Percentiles rank a stretch among this genome's conserved stretches.
Conservation (phyloP, 1,140 invertebrate genomes). For the Meteorus sp. region DNA sequence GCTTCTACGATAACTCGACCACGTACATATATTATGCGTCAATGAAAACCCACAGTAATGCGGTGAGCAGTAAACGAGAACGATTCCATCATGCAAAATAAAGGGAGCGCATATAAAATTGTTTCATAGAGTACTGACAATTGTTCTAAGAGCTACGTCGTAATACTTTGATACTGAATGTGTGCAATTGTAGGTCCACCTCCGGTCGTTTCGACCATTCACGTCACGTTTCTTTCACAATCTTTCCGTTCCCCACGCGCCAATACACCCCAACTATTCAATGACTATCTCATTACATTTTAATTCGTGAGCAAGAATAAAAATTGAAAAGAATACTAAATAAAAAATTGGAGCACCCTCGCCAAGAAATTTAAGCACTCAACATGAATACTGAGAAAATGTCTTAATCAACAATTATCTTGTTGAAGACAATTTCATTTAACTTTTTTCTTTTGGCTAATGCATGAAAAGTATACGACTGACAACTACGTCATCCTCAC, state of each 20-base stretch:
- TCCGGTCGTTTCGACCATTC: slow-evolving; percentile 27
- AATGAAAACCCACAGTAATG: slow-evolving; percentile 1
- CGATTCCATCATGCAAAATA: slow-evolving; percentile 1
- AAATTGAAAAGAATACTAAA: no score
- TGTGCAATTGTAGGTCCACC: slow-evolving; percentile 34
- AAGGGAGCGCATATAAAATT: no score
- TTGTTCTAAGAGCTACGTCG: slow-evolving; percentile 26
- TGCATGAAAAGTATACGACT: no score
- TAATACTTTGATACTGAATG: slow-evolving; percentile 23
- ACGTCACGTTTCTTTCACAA: slow-evolving; percentile 26
- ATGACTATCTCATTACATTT: neutral
- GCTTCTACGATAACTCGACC: neutral
- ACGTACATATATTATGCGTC: neutral
- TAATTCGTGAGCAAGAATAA: no score
- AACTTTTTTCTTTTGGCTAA: neutral
- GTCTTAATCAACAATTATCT: neutral
- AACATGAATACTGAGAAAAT: neutral
- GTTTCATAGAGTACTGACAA: no score
- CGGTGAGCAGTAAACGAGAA: no score
- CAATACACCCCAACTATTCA: neutral
- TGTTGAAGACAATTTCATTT: neutral
- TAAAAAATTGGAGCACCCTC: no score
- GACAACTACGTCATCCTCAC: slow-evolving; percentile 15
- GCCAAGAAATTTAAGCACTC: neutral
- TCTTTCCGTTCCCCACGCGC: slow-evolving; percentile 22